These are phyloP conservation scores for Cantharis lateralis DNA, from an alignment of 2,888 invertebrate genomes.

Conservation along the genomic window DNA sequence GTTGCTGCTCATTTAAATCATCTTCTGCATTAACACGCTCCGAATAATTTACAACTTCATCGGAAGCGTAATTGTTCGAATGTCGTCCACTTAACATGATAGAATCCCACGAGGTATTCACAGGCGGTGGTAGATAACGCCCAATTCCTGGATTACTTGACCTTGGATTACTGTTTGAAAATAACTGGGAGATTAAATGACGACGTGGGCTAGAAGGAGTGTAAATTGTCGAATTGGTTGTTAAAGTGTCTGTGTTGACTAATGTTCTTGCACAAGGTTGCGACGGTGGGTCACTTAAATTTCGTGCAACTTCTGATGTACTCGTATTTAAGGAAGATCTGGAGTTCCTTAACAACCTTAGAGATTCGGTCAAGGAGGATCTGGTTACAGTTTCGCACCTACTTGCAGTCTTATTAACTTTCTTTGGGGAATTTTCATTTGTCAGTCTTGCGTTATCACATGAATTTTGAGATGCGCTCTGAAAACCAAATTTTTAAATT, in stretches of 20 bases:
- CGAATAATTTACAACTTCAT: slow-evolving; percentile 53
- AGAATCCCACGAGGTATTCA: neutral
- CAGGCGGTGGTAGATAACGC: neutral
- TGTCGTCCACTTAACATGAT: neutral
- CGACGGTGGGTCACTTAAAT: neutral
- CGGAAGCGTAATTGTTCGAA: slow-evolving; percentile 39
- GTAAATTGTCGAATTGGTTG: slow-evolving; percentile 41
- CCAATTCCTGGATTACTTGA: neutral
- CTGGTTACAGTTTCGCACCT: neutral
- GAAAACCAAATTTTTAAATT: neutral
- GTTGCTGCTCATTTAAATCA: slow-evolving; percentile 33
- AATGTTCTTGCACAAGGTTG: slow-evolving; percentile 25
- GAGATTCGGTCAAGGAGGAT: neutral
- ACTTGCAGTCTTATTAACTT: neutral
- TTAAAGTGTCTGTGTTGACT: slow-evolving; percentile 28
- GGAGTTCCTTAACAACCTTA: neutral
- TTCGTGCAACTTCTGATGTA: neutral
- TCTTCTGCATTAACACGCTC: slow-evolving; percentile 49
- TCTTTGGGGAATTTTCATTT: neutral
- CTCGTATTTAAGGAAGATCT: neutral
- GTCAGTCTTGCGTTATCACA: slow-evolving; percentile 8
- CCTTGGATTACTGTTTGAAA: slow-evolving; percentile 8
- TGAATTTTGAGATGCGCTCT: neutral
- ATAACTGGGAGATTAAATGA: slow-evolving; percentile 45
- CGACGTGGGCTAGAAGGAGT: slow-evolving; percentile 40